phyloP scores from a whole-genome alignment of 2,888 invertebrate species.

The Lepidochitona cinerea region DNA sequence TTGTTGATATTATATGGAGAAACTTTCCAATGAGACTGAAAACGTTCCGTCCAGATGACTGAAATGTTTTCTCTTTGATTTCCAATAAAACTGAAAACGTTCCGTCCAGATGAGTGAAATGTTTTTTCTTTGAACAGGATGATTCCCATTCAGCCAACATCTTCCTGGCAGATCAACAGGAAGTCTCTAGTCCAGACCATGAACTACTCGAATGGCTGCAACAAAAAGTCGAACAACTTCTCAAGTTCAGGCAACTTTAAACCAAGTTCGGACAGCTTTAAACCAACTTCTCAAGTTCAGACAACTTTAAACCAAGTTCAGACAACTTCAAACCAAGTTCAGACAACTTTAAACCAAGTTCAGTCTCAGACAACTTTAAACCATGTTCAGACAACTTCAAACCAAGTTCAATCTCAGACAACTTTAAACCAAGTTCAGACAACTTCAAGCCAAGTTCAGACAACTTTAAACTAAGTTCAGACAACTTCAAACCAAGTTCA shows the following conservation, averaged over 20 bases:
- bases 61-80: too few species aligned
- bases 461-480: background rate
- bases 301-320: background rate
- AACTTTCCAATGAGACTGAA: too few species aligned
- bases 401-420: constrained; percentile 64
- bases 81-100: too few species aligned
- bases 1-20: too few species aligned
- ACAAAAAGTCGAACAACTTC: constrained; percentile 80
- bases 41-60: too few species aligned
- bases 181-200: constrained; percentile 78
- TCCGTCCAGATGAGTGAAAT: too few species aligned
- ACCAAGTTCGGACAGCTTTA: too few species aligned
- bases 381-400: too few species aligned
- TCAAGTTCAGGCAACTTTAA: constrained; percentile 22
- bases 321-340: too few species aligned
- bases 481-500: too few species aligned
- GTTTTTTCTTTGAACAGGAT: constrained; percentile 42
- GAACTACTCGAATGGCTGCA: constrained; percentile 80
- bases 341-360: background rate
- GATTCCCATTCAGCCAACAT: constrained; percentile 48
- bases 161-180: constrained; percentile 78
- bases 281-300: constrained; percentile 72
- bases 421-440: background rate
- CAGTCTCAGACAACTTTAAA: too few species aligned
- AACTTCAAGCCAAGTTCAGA: constrained; percentile 71